phyloP scores from a whole-genome alignment of 2,797 vertebrate species.

The Scleropages formosus region DNA sequence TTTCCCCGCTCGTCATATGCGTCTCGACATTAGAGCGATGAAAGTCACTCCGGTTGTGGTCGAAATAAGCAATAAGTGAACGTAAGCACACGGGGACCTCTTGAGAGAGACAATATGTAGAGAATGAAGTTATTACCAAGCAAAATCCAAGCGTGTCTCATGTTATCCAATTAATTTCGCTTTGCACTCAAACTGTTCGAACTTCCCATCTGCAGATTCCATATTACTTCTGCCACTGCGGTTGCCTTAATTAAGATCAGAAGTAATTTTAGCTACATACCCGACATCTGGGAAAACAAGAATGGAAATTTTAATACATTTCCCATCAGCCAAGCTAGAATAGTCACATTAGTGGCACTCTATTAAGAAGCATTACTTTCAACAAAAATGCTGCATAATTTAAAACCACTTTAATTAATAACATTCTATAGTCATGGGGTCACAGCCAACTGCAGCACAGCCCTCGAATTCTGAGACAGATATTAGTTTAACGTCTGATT shows the following conservation, averaged over 20 bases:
- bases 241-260: not conserved
- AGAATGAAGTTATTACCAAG: too few relatives aligned
- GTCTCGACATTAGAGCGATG: too few relatives aligned
- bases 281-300: conserved; percentile 1
- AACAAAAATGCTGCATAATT: not conserved
- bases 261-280: not conserved
- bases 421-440: not conserved
- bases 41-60: too few relatives aligned
- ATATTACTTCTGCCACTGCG: not conserved
- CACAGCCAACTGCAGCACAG: not conserved
- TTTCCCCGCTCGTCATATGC: too few relatives aligned
- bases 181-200: not conserved
- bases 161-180: not conserved
- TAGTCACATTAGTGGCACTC: not conserved
- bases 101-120: too few relatives aligned
- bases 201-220: not conserved
- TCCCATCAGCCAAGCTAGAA: not conserved
- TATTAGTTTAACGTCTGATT: not conserved
- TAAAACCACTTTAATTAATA: not conserved
- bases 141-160: not conserved
- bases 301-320: not conserved
- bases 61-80: too few relatives aligned
- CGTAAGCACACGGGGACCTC: too few relatives aligned
- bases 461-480: not conserved
- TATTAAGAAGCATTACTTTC: not conserved